Evolutionary conservation across 2,888 invertebrate species (phyloP).

Genomic region (Pachliopta kotzebuea): DNA sequence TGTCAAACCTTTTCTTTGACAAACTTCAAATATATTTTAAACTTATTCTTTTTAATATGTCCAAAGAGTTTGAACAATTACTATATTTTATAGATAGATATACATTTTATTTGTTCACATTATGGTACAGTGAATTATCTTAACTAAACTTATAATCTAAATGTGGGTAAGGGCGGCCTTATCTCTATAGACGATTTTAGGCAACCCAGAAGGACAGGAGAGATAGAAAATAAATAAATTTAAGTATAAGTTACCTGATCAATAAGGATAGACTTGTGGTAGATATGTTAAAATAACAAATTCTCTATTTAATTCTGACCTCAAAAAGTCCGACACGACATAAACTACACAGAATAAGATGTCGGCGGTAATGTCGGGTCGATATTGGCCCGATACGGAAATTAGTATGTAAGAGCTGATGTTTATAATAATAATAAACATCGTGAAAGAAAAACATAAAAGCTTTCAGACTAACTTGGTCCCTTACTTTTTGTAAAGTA

Average conservation of each 20-base stretch:
- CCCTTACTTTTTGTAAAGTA: constrained; percentile 7
- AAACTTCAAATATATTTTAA: too few relatives aligned
- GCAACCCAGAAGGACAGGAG: too few relatives aligned
- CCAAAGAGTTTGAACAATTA: too few relatives aligned
- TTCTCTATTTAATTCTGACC: constrained; percentile 3
- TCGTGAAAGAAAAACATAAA: constrained; percentile 34
- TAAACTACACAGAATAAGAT: constrained; percentile 42
- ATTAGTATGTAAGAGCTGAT: constrained; percentile 49
- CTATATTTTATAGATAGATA: too few relatives aligned
- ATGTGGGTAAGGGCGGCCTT: too few relatives aligned
- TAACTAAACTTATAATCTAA: too few relatives aligned
- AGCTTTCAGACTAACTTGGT: constrained; percentile 25
- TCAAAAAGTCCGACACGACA: background rate
- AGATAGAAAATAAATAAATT: too few relatives aligned
- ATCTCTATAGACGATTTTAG: too few relatives aligned
- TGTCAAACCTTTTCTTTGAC: too few relatives aligned
- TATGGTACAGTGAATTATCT: too few relatives aligned
- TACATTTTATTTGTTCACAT: too few relatives aligned
- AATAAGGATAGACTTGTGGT: background rate
- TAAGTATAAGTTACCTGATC: background rate
- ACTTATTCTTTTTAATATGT: too few relatives aligned
- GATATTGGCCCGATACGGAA: constrained; percentile 50
- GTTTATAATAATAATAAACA: constrained; percentile 41
- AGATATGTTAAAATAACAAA: background rate
- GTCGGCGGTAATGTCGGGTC: constrained; percentile 41